Evolutionary conservation across 2,888 invertebrate species (phyloP).

Genomic region (Noctuana brunneofusca): DNA sequence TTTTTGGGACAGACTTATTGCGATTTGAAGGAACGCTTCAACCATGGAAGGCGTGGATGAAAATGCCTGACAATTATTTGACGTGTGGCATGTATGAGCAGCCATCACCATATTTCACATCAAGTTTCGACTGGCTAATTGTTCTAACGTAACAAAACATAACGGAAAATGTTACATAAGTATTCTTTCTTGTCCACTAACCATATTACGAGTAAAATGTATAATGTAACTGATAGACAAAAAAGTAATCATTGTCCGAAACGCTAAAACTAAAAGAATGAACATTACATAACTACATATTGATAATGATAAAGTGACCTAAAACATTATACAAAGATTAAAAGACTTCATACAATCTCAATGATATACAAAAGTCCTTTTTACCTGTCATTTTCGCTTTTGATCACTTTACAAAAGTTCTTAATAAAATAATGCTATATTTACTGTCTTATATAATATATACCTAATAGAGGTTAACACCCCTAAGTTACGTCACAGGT

Average conservation of each 20-base stretch:
- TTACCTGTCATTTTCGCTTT: conserved; percentile 2
- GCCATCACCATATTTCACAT: too few relatives aligned
- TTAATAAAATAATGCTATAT: conserved; percentile 4
- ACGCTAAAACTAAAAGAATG: neutral
- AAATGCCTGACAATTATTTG: too few relatives aligned
- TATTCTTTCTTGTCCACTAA: too few relatives aligned
- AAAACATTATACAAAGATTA: neutral
- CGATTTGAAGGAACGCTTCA: too few relatives aligned
- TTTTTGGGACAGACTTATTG: neutral
- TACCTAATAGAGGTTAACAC: conserved; percentile 31
- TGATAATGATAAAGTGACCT: neutral
- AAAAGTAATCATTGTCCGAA: neutral
- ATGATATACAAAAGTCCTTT: neutral
- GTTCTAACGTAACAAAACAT: too few relatives aligned
- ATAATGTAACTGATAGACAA: too few relatives aligned
- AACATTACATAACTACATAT: neutral
- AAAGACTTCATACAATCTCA: neutral
- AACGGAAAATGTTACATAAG: too few relatives aligned
- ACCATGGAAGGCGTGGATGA: too few relatives aligned
- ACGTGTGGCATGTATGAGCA: too few relatives aligned
- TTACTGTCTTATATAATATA: conserved; percentile 16
- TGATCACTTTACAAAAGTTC: conserved; percentile 16
- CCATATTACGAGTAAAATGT: too few relatives aligned
- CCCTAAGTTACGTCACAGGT: conserved; percentile 38
- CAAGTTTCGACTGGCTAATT: too few relatives aligned